A percentile compares a stretch with the other conserved stretches of the same genome.
Conservation (phyloP, 2,888 invertebrate species). For the Tuberolachnus salignus region DNA sequence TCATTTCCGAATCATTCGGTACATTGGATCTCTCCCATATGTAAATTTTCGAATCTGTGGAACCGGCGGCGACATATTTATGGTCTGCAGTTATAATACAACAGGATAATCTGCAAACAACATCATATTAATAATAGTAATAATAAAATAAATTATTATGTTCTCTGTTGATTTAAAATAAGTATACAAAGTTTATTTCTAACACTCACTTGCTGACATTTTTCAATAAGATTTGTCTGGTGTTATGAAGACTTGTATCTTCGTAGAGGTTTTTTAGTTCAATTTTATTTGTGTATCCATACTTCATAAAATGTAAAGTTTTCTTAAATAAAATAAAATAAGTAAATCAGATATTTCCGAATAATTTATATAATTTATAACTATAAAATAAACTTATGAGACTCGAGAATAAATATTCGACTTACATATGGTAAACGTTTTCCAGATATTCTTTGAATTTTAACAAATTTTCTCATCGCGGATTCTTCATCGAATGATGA, state of each 20-base stretch:
- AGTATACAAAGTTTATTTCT: no score
- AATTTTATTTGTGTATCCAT: conserved; percentile 2
- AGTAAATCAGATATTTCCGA: background rate
- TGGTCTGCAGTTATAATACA: conserved; percentile 16
- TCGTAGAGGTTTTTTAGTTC: conserved; percentile 1
- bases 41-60: conserved; percentile 27
- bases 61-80: conserved; percentile 33
- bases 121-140: conserved; percentile 36
- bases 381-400: no score
- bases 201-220: conserved; percentile 27
- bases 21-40: conserved; percentile 9
- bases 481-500: conserved; percentile 28
- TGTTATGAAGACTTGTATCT: background rate
- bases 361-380: no score
- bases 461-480: background rate
- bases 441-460: background rate
- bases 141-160: background rate
- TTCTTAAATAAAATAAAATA: conserved; percentile 20
- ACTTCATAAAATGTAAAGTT: background rate
- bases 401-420: background rate
- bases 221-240: conserved; percentile 14
- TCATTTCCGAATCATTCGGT: background rate
- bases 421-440: background rate
- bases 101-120: conserved; percentile 49
- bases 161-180: background rate